Evolutionary conservation across 2,113 vertebrate genomes (phyloP).

Genomic region (Dunckerocampus dactyliophorus): DNA sequence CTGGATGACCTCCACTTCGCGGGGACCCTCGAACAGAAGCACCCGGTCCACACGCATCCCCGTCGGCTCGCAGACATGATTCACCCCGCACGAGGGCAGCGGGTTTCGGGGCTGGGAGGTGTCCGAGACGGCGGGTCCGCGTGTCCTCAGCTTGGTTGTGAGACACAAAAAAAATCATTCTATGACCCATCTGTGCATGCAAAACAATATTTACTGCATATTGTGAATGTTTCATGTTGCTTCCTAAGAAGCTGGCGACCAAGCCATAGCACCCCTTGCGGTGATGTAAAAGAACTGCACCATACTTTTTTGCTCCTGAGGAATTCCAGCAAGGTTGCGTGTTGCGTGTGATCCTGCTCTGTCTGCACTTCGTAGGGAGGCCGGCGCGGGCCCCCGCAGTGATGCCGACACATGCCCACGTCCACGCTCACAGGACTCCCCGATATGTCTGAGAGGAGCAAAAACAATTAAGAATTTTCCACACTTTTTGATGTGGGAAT

Average conservation of each 20-base stretch:
- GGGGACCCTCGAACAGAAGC: conserved; percentile 62
- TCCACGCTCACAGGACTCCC: conserved; percentile 74
- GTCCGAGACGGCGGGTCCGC: neutral
- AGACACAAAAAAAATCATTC: neutral
- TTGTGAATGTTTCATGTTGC: too few species aligned
- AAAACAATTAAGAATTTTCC: neutral
- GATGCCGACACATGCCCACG: conserved; percentile 65
- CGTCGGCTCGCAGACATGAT: conserved; percentile 62
- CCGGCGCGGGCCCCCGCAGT: conserved; percentile 55
- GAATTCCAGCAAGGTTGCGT: conserved; percentile 72
- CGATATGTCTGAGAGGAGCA: conserved; percentile 61
- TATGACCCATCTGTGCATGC: too few species aligned
- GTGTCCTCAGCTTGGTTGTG: conserved; percentile 30
- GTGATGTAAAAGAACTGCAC: neutral
- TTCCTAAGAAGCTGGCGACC: too few species aligned
- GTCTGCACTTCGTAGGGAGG: conserved; percentile 22
- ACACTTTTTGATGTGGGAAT: neutral
- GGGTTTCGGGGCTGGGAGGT: neutral
- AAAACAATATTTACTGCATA: too few species aligned
- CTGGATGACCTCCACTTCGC: conserved; percentile 69
- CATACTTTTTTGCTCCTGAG: conserved; percentile 75
- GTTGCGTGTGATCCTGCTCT: conserved; percentile 62
- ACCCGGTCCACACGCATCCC: conserved; percentile 59
- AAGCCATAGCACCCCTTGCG: conserved; percentile 33
- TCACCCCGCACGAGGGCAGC: conserved; percentile 52